These are phyloP conservation scores for Diadophis punctatus DNA, from an alignment of 2,113 vertebrate species.

Conservation along the genomic window DNA sequence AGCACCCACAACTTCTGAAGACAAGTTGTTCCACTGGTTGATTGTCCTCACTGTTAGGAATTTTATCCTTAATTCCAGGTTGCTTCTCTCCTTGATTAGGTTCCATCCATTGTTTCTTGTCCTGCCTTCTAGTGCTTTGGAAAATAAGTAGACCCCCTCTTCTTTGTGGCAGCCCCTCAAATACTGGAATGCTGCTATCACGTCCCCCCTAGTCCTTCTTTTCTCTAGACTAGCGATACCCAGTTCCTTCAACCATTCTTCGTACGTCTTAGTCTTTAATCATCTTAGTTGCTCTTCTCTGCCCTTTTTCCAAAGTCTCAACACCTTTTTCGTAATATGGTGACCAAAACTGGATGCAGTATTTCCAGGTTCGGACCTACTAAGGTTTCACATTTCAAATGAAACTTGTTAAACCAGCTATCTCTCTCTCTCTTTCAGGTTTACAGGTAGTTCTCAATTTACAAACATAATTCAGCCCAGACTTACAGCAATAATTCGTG, in stretches of 20 bases:
- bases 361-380: not conserved
- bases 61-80: not conserved
- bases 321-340: not conserved
- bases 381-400: not conserved
- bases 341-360: not conserved
- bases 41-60: not conserved
- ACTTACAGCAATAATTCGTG: not conserved
- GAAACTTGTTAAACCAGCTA: not conserved
- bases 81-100: not conserved
- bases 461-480: not conserved
- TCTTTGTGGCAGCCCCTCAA: not conserved
- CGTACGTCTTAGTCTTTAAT: not conserved
- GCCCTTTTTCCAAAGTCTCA: not conserved
- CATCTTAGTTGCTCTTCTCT: not conserved
- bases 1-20: not conserved
- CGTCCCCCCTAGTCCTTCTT: not conserved
- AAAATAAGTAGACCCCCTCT: not conserved
- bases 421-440: not conserved
- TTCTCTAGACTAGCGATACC: not conserved
- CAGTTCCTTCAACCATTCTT: not conserved
- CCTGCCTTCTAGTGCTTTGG: not conserved
- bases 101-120: not conserved
- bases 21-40: not conserved
- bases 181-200: not conserved
- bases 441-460: not conserved